Percentiles rank a stretch among this genome's conserved stretches.
Conservation (phyloP, 2,113 vertebrate genomes). For the Tonatia bakeri region DNA sequence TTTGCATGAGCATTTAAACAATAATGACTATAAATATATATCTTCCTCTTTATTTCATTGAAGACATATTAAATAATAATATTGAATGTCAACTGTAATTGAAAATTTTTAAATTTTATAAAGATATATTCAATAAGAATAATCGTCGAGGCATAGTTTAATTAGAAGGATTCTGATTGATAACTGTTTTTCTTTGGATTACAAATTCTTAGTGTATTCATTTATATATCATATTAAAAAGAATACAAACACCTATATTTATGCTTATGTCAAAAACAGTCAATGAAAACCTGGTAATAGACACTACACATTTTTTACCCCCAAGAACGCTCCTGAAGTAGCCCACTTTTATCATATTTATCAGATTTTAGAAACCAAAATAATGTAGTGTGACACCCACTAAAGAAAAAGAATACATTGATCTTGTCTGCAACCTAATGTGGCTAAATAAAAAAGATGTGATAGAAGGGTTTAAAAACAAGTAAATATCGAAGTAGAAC, state of each 20-base stretch:
- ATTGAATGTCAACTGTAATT: not conserved
- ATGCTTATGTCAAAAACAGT: not conserved
- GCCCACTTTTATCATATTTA: not conserved
- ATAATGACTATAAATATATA: not conserved
- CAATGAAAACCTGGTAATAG: not conserved
- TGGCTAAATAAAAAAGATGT: not conserved
- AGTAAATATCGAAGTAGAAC: not conserved
- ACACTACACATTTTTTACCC: not conserved
- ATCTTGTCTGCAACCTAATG: not conserved
- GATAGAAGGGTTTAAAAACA: not conserved
- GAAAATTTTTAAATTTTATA: not conserved
- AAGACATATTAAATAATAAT: not conserved
- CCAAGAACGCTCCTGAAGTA: not conserved
- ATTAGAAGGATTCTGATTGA: not conserved
- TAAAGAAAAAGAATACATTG: not conserved
- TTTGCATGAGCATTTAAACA: not conserved
- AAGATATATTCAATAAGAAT: not conserved
- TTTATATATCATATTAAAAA: not conserved
- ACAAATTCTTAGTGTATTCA: constrained; percentile 18
- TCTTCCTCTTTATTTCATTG: not conserved
- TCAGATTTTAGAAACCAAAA: constrained; percentile 4
- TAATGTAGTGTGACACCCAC: not conserved
- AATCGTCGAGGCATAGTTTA: not conserved
- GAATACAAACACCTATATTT: not conserved
- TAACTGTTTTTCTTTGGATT: constrained; percentile 1